Conservation (phyloP, 2,888 invertebrate species). For the Acrocyrtus sp. region DNA sequence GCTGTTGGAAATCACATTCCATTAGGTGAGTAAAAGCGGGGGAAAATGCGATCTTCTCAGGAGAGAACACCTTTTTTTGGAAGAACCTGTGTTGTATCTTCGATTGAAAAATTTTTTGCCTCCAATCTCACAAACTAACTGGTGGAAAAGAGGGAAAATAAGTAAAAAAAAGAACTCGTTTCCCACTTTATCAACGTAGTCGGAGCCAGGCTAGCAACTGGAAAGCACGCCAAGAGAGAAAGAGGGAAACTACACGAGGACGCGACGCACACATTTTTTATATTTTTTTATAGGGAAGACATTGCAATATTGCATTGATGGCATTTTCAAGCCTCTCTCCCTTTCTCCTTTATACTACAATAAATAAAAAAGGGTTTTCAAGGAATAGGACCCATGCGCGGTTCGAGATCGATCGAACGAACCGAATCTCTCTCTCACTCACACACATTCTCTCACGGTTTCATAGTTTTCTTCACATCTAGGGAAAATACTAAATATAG, state of each 20-base stretch:
- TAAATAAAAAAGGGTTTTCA: conserved; percentile 40
- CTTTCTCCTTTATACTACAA: conserved; percentile 12
- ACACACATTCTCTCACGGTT: conserved; percentile 29
- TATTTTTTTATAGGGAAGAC: conserved; percentile 7
- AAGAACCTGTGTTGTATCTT: not conserved
- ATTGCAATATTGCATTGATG: conserved; percentile 25
- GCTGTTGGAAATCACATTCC: conserved; percentile 21
- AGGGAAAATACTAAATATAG: conserved; percentile 17
- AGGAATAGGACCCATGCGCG: conserved; percentile 55
- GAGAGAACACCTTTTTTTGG: not conserved
- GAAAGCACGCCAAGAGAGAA: conserved; percentile 9
- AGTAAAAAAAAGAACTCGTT: conserved; percentile 16
- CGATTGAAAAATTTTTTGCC: not conserved
- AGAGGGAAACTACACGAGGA: not conserved
- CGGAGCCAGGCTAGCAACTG: conserved; percentile 25
- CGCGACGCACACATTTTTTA: not conserved
- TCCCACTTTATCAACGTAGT: conserved; percentile 18
- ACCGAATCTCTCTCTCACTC: conserved; percentile 54
- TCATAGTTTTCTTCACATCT: conserved; percentile 8
- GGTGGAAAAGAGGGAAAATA: not conserved
- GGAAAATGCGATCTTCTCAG: conserved; percentile 17
- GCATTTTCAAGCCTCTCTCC: conserved; percentile 38
- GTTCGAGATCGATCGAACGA: conserved; percentile 56
- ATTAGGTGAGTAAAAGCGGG: not conserved
- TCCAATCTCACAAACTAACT: not conserved